Conservation (phyloP, 92 coral and sea anemone genomes). For the Isaurus tuberculatus region DNA sequence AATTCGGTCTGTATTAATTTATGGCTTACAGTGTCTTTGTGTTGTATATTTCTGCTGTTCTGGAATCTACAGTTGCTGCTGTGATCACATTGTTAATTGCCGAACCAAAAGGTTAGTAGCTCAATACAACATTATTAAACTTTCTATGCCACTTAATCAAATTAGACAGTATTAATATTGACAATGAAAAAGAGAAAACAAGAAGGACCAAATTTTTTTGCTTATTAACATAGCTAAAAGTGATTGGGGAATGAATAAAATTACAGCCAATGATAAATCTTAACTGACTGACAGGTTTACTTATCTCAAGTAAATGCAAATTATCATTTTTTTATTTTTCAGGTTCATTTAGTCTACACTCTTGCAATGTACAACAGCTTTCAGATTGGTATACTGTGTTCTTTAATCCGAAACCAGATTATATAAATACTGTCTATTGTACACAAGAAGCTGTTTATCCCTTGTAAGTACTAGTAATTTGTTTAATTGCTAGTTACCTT, state of each 20-base stretch:
- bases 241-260: too few relatives aligned
- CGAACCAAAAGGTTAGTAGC: conserved; percentile 84
- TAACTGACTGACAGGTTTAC: too few relatives aligned
- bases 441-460: conserved; percentile 99
- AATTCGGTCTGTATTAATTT: background rate
- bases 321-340: too few relatives aligned
- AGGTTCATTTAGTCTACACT: conserved; percentile 78
- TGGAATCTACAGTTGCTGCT: conserved; percentile 83
- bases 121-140: background rate
- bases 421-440: conserved; percentile 85
- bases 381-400: conserved; percentile 99
- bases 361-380: conserved; percentile 78
- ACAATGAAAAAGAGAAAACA: too few relatives aligned
- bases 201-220: too few relatives aligned
- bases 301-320: too few relatives aligned
- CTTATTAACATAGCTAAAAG: too few relatives aligned
- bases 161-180: too few relatives aligned
- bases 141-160: too few relatives aligned
- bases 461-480: conserved; percentile 70
- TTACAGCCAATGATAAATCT: too few relatives aligned
- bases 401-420: conserved; percentile 97
- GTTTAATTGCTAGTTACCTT: too few relatives aligned
- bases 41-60: conserved; percentile 72
- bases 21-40: conserved; percentile 60
- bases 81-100: conserved; percentile 79